Base-by-base conservation (phyloP, 2,797 vertebrate genomes). In the Salarias fasciatus region DNA sequence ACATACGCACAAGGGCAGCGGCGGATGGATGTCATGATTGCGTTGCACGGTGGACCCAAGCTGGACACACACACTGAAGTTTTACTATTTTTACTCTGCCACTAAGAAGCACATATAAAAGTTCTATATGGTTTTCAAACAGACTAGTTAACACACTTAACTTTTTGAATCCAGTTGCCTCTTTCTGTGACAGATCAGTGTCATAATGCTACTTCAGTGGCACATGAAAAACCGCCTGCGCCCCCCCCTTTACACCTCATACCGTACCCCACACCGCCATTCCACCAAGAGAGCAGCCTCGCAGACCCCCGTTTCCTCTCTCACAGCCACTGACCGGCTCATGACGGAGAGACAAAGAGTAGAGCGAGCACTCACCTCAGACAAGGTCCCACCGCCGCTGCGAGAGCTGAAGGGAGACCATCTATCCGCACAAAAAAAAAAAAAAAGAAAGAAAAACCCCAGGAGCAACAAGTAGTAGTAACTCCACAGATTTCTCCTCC, bases 381-480 rank as follows among this genome's bases (percentile, higher is more conserved):
- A 35, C 80, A 69, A 82, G 83, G 72, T 88, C 89, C 90, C 89
- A 29, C 49, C 52, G 84, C 79, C 72, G 79, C 82, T 73, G 51
- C 53, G 52, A 80, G 73, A 78, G 62, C 53, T 72, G 77, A 77
- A 74, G 82, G 72, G 85, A 75, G 79, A 88, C 83, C 93, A 90
- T 86, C 77, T 76, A 7, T 70, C 80, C 73, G 43, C 65, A 61
- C 67, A 56, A 55, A 75, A 75, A 78, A 78, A 35, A 35, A 5
- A 35, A 35, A 5, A 35, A 3, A 6, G 24, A 24, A 24, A 3
- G 3, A 24, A 24, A 35, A 35, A 6, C 6, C 33, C 78, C 86
- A 80, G 84, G 67, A 90, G 81, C 88, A 93, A 91, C 92, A 92
- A 93, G 92, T 92, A 84, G 89, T 86, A 86, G 89, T 68, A 24